Conservation (phyloP, 2,888 invertebrate genomes). For the Plagodis dolabraria region DNA sequence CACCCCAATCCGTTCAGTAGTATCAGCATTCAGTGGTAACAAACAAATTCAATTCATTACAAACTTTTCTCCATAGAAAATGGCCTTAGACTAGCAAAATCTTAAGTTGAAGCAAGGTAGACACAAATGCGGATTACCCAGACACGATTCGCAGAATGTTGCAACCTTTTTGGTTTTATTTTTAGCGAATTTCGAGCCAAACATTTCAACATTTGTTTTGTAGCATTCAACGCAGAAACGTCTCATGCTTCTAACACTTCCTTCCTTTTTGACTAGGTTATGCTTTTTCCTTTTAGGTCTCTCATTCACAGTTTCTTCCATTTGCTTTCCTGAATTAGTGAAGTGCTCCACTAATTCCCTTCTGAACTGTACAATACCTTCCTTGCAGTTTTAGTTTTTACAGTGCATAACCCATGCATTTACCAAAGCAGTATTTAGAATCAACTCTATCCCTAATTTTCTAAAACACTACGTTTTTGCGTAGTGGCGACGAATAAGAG, state of each 20-base stretch:
- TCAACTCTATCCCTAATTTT: constrained; percentile 50
- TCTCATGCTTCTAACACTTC: constrained; percentile 22
- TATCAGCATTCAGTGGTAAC: no score
- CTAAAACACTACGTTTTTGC: constrained; percentile 54
- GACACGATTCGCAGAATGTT: constrained; percentile 37
- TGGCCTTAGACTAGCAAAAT: no score
- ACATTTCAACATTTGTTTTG: constrained; percentile 20
- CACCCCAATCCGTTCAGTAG: no score
- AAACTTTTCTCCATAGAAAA: no score
- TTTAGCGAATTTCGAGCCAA: constrained; percentile 28
- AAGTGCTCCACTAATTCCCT: constrained; percentile 23
- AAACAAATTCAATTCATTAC: no score
- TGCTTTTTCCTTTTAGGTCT: constrained; percentile 24
- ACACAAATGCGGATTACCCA: constrained; percentile 35
- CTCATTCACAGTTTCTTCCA: constrained; percentile 3
- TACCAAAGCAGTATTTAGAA: constrained; percentile 48
- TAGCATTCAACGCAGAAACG: constrained; percentile 30
- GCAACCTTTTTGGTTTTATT: constrained; percentile 34
- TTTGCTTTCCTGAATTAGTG: constrained; percentile 10
- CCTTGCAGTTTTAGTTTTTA: constrained; percentile 26
- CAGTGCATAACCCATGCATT: constrained; percentile 38
- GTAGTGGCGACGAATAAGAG: constrained; percentile 46
- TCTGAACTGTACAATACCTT: constrained; percentile 29
- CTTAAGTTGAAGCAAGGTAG: constrained; percentile 37
- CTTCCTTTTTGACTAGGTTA: constrained; percentile 31